Evolutionary conservation across 2,797 vertebrate genomes (phyloP).

Genomic region (Paedocypris micromegethes): DNA sequence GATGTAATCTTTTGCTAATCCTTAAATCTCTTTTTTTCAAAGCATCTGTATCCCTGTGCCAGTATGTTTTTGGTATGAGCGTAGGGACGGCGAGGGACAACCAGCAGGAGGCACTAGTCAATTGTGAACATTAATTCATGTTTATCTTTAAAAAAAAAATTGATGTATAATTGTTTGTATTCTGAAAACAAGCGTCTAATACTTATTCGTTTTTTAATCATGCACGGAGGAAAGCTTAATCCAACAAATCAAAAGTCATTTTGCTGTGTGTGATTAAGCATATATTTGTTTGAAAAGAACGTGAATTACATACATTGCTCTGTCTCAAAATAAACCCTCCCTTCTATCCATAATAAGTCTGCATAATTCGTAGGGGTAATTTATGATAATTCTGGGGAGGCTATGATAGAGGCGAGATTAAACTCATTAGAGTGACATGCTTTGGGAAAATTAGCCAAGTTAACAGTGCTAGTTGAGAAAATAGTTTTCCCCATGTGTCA

Average conservation of each 20-base stretch:
- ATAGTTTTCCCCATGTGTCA: conserved; percentile 10
- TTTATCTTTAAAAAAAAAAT: neutral
- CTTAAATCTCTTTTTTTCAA: neutral
- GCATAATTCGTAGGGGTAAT: conserved; percentile 54
- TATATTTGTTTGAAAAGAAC: conserved; percentile 36
- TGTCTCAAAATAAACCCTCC: conserved; percentile 25
- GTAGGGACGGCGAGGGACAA: conserved; percentile 16
- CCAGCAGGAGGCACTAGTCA: conserved; percentile 32
- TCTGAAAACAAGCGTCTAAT: conserved; percentile 20
- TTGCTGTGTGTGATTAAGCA: conserved; percentile 35
- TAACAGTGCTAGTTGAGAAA: conserved; percentile 31
- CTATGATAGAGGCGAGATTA: conserved; percentile 54
- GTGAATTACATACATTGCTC: conserved; percentile 24
- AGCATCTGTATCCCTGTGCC: neutral
- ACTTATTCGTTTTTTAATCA: conserved; percentile 24
- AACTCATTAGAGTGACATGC: conserved; percentile 50
- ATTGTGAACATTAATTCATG: neutral
- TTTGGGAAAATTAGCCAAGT: conserved; percentile 42
- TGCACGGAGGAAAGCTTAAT: conserved; percentile 17
- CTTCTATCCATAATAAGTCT: conserved; percentile 30
- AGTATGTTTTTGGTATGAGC: neutral
- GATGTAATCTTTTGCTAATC: neutral
- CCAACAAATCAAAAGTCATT: conserved; percentile 34
- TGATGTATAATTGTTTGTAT: conserved; percentile 1
- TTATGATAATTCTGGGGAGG: conserved; percentile 57